Conservation (phyloP, 2,888 invertebrate genomes). For the Lathronympha strigana region DNA sequence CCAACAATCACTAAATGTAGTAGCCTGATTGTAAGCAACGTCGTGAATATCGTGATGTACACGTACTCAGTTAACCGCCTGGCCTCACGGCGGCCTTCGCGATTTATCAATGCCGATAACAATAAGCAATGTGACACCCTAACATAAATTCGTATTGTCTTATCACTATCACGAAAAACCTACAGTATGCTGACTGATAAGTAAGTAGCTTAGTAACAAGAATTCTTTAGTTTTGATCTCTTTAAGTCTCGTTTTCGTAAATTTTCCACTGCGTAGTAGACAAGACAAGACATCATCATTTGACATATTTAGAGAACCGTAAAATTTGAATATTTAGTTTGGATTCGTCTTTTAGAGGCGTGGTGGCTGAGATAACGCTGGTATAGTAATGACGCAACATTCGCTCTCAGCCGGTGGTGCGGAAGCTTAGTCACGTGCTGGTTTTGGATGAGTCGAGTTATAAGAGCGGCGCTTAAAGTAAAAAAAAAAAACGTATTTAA, state of each 20-base stretch:
- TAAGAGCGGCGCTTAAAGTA: slow-evolving; percentile 2
- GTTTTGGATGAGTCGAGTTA: slow-evolving; percentile 30
- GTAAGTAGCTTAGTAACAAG: slow-evolving; percentile 66
- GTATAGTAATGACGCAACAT: slow-evolving; percentile 40
- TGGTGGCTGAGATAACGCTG: slow-evolving; percentile 33
- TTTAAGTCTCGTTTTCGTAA: slow-evolving; percentile 38
- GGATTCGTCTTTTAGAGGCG: slow-evolving; percentile 27
- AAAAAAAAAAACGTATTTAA: background rate
- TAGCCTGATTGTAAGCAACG: slow-evolving; percentile 44
- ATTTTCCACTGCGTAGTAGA: slow-evolving; percentile 43
- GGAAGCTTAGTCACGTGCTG: slow-evolving; percentile 37
- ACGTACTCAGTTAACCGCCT: slow-evolving; percentile 49
- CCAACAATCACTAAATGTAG: slow-evolving; percentile 52
- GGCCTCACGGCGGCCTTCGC: slow-evolving; percentile 72
- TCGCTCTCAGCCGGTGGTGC: slow-evolving; percentile 23
- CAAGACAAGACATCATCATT: slow-evolving; percentile 23
- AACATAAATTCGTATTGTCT: slow-evolving; percentile 81
- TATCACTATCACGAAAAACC: slow-evolving; percentile 67
- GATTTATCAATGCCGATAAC: slow-evolving; percentile 78
- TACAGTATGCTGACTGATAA: slow-evolving; percentile 66
- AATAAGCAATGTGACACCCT: slow-evolving; percentile 77
- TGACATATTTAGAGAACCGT: slow-evolving; percentile 31
- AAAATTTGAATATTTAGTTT: slow-evolving; percentile 43
- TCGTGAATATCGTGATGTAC: slow-evolving; percentile 45
- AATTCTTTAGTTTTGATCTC: slow-evolving; percentile 68